A percentile compares a stretch with the other conserved stretches of the same genome.
Conservation (phyloP, 2,888 invertebrate genomes). For the Rhagophthalmus giganteus region DNA sequence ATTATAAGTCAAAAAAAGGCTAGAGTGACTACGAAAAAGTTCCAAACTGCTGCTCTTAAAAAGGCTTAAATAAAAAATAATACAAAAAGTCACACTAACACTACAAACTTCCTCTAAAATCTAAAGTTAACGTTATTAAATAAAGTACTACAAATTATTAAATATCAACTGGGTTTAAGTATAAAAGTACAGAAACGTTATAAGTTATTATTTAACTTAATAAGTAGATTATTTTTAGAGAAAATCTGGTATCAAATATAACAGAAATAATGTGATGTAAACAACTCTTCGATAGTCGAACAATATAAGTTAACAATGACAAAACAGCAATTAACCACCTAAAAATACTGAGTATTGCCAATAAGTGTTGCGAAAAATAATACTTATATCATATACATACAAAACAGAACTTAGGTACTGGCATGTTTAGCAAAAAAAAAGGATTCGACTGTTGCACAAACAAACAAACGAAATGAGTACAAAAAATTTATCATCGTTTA, state of each 20-base stretch:
- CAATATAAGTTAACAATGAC: slow-evolving; percentile 9
- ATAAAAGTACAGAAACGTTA: slow-evolving; percentile 19
- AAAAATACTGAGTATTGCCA: slow-evolving; percentile 33
- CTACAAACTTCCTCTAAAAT: slow-evolving; percentile 29
- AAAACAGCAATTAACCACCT: slow-evolving; percentile 22
- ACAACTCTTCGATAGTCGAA: neutral
- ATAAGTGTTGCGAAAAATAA: slow-evolving; percentile 28
- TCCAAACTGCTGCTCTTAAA: slow-evolving; percentile 23
- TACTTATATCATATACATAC: slow-evolving; percentile 31
- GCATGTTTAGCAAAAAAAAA: slow-evolving; percentile 28
- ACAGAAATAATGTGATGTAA: slow-evolving; percentile 16
- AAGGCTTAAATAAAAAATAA: slow-evolving; percentile 26
- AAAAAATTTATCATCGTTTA: slow-evolving; percentile 31
- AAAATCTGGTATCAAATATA: slow-evolving; percentile 7
- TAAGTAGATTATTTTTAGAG: no score
- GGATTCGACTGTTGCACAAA: slow-evolving; percentile 7
- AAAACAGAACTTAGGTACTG: slow-evolving; percentile 32
- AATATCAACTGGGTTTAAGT: slow-evolving; percentile 27
- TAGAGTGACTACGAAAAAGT: slow-evolving; percentile 27
- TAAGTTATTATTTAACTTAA: slow-evolving; percentile 2
- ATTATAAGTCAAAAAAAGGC: slow-evolving; percentile 20
- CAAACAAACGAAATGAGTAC: slow-evolving; percentile 20
- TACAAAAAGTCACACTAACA: slow-evolving; percentile 32
- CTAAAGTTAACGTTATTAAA: slow-evolving; percentile 34
- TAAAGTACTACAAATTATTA: slow-evolving; percentile 33